Evolutionary conservation across 2,113 vertebrate species (phyloP).

Genomic region (Seriola aureovittata): DNA sequence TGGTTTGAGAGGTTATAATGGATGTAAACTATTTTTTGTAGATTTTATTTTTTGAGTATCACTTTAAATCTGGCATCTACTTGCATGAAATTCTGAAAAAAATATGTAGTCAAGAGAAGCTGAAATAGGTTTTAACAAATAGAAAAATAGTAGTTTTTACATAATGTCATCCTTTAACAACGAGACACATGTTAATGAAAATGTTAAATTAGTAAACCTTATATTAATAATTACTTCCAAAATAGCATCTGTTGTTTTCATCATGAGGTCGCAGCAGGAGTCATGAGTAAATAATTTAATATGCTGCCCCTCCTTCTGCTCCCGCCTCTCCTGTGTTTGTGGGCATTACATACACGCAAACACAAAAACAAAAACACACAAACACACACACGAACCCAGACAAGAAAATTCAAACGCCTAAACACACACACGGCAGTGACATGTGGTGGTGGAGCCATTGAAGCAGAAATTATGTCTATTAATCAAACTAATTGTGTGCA

Average conservation of each 20-base stretch:
- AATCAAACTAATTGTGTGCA: conserved; percentile 61
- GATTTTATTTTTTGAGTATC: background rate
- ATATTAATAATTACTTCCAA: conserved; percentile 8
- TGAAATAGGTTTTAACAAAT: background rate
- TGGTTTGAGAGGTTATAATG: too few relatives aligned
- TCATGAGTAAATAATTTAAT: conserved; percentile 14
- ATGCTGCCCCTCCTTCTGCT: background rate
- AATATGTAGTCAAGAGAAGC: background rate
- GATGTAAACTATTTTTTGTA: too few relatives aligned
- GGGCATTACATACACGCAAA: background rate
- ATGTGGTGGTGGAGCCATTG: background rate
- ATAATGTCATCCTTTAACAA: background rate
- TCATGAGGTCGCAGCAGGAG: background rate
- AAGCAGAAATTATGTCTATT: conserved; percentile 42
- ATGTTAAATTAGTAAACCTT: conserved; percentile 9
- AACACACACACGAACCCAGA: background rate
- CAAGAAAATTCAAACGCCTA: background rate
- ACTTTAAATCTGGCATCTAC: background rate
- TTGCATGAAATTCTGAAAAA: background rate
- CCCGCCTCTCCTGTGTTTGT: background rate
- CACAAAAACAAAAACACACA: background rate
- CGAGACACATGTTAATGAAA: conserved; percentile 16
- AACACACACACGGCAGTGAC: background rate
- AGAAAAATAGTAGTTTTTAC: background rate
- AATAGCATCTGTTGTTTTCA: conserved; percentile 16